Percentiles rank a stretch among this genome's conserved stretches.
Evolutionary conservation across 2,113 vertebrate species (phyloP).

Genomic region (Ascaphus truei): DNA sequence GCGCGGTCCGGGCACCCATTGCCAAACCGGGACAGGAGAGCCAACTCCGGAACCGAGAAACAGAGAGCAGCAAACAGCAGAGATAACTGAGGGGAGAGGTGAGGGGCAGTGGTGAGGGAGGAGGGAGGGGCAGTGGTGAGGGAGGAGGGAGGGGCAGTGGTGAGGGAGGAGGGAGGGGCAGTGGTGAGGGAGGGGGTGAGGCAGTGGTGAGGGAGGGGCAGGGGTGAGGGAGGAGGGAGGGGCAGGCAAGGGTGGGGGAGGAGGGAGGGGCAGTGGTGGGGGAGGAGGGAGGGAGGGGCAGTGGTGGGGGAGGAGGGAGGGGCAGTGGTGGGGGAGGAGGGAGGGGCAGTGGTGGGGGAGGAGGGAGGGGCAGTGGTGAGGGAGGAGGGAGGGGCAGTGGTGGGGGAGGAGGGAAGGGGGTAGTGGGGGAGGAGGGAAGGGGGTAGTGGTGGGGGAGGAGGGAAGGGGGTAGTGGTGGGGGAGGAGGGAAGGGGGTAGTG

Average conservation of each 20-base stretch:
- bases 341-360: not conserved
- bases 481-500: too few relatives aligned
- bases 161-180: not conserved
- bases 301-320: too few relatives aligned
- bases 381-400: not conserved
- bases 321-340: not conserved
- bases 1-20: constrained; percentile 33
- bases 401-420: not conserved
- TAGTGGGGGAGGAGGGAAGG: too few relatives aligned
- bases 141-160: not conserved
- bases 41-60: constrained; percentile 49
- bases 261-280: not conserved
- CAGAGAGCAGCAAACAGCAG: constrained; percentile 58
- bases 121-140: not conserved
- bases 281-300: not conserved
- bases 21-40: constrained; percentile 41
- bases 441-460: not conserved
- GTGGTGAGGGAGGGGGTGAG: not conserved
- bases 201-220: not conserved
- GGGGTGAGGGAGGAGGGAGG: not conserved
- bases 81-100: constrained; percentile 45
- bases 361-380: not conserved
- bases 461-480: not conserved
- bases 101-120: not conserved
- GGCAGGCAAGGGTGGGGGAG: too few relatives aligned